A percentile compares a stretch with the other conserved stretches of the same genome.
These are phyloP conservation scores for Drepana falcataria DNA, from an alignment of 2,888 invertebrate species.

Conservation along the genomic window DNA sequence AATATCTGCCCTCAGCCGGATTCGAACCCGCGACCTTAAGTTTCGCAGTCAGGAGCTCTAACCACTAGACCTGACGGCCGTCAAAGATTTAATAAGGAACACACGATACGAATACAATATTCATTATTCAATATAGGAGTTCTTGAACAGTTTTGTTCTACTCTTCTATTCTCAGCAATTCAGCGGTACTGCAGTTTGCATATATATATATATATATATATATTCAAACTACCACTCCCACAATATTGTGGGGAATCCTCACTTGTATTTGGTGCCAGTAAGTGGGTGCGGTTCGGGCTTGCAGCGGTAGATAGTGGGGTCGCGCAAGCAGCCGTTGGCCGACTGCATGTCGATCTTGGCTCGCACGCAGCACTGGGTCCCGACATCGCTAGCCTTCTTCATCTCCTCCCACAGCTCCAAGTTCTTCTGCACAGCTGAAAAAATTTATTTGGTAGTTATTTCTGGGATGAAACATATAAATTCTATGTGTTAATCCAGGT, in stretches of 20 bases:
- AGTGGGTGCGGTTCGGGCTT: slow-evolving; percentile 96
- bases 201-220: background rate
- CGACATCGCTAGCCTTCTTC: slow-evolving; percentile 88
- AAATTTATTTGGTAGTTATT: background rate
- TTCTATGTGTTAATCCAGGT: no score
- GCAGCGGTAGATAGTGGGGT: slow-evolving; percentile 99
- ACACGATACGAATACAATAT: no score
- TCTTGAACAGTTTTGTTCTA: no score
- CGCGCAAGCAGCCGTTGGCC: slow-evolving; percentile 96
- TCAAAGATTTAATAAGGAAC: no score
- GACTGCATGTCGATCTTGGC: slow-evolving; percentile 99
- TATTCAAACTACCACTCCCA: no score
- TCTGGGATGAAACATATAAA: no score
- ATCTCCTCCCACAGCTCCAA: slow-evolving; percentile 95
- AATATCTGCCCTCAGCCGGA: no score
- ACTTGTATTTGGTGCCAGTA: slow-evolving; percentile 97
- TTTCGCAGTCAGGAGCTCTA: no score
- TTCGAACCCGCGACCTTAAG: no score
- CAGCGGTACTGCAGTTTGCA: background rate
- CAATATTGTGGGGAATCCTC: slow-evolving; percentile 25
- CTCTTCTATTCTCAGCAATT: no score
- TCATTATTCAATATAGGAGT: no score
- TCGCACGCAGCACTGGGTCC: slow-evolving; percentile 94
- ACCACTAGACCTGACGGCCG: no score
- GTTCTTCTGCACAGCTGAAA: slow-evolving; percentile 89